phyloP scores from a whole-genome alignment of 2,888 invertebrate genomes.

The Antitype chi region DNA sequence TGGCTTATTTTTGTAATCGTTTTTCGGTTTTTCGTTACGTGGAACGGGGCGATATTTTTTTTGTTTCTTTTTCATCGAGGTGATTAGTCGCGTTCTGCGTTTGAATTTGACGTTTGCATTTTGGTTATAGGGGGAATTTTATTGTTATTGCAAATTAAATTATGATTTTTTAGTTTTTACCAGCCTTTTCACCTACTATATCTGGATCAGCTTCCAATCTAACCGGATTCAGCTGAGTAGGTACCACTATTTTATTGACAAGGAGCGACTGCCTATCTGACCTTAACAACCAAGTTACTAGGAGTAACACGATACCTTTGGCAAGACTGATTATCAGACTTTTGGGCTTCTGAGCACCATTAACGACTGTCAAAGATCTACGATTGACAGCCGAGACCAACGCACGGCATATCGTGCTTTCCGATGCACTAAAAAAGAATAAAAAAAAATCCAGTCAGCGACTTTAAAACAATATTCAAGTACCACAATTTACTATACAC shows the following conservation, averaged over 20 bases:
- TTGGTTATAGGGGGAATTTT: slow-evolving; percentile 26
- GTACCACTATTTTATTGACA: no score
- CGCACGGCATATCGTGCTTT: not conserved
- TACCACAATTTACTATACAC: slow-evolving; percentile 1
- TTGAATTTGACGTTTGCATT: slow-evolving; percentile 51
- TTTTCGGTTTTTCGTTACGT: slow-evolving; percentile 62
- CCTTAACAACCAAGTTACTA: no score
- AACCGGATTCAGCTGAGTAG: no score
- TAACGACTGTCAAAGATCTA: not conserved
- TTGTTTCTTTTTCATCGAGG: slow-evolving; percentile 34
- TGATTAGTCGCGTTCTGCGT: slow-evolving; percentile 44
- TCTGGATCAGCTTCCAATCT: not conserved
- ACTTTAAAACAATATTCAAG: slow-evolving; percentile 16
- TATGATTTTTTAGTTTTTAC: not conserved
- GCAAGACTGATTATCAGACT: no score
- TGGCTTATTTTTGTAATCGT: slow-evolving; percentile 69
- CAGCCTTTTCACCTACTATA: not conserved
- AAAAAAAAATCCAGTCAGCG: no score
- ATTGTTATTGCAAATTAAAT: slow-evolving; percentile 4
- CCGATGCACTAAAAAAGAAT: no score
- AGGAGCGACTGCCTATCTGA: no score
- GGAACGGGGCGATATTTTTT: slow-evolving; percentile 57
- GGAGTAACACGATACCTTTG: no score
- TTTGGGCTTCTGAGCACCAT: not conserved
- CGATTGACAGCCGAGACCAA: not conserved